Percentiles rank a stretch among this genome's conserved stretches.
These are phyloP conservation scores for Chelonus insularis DNA, from an alignment of 1,140 invertebrate species.

Conservation along the genomic window DNA sequence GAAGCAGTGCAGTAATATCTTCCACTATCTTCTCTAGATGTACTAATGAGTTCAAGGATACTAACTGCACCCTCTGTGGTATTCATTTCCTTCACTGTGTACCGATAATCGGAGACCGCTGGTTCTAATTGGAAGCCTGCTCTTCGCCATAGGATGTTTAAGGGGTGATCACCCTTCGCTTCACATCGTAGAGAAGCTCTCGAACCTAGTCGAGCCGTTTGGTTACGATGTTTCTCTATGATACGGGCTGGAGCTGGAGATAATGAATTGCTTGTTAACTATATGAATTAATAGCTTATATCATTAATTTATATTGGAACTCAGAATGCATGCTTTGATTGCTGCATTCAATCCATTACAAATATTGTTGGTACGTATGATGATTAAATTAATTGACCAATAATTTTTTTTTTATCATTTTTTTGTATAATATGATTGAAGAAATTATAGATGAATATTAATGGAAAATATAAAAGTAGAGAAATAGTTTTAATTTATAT, in stretches of 20 bases:
- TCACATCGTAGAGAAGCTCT: conserved; percentile 81
- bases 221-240: conserved; percentile 67
- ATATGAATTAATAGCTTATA: neutral
- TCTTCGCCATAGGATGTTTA: conserved; percentile 80
- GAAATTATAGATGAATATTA: too few relatives aligned
- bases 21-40: conserved; percentile 84
- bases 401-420: too few relatives aligned
- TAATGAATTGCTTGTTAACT: conserved; percentile 3
- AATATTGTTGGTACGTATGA: too few relatives aligned
- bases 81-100: conserved; percentile 53
- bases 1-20: conserved; percentile 85
- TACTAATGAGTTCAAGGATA: conserved; percentile 79
- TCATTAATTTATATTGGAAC: neutral
- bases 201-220: conserved; percentile 65
- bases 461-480: too few relatives aligned
- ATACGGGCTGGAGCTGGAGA: conserved; percentile 81
- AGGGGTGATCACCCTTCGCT: conserved; percentile 84
- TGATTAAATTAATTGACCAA: too few relatives aligned
- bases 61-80: conserved; percentile 74
- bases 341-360: too few relatives aligned
- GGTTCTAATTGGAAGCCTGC: conserved; percentile 53
- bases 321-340: too few relatives aligned
- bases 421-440: too few relatives aligned
- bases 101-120: conserved; percentile 54
- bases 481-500: too few relatives aligned